Evolutionary conservation across 2,797 vertebrate species (phyloP).

Genomic region (Tadarida brasiliensis): DNA sequence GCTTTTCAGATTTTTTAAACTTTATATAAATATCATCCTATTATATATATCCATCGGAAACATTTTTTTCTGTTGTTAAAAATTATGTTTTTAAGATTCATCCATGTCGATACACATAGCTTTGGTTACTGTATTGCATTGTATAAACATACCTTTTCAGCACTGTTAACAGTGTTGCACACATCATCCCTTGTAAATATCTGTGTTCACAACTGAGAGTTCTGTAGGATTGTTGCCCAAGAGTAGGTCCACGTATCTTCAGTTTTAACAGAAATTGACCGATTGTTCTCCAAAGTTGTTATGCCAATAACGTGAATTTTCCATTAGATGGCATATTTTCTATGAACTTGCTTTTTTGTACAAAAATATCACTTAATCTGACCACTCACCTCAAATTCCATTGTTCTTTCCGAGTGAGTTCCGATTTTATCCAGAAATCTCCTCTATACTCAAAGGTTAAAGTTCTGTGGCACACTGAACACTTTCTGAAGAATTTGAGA

Average conservation of each 20-base stretch:
- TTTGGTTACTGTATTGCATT: neutral
- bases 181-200: neutral
- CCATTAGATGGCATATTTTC: neutral
- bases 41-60: neutral
- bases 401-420: neutral
- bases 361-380: neutral
- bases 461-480: neutral
- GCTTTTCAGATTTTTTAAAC: neutral
- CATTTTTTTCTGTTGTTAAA: conserved; percentile 19
- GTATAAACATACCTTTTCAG: neutral
- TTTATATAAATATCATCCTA: neutral
- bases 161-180: neutral
- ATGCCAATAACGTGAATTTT: neutral
- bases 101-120: neutral
- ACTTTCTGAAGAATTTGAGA: neutral
- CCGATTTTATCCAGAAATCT: neutral
- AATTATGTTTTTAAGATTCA: neutral
- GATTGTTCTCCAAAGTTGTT: neutral
- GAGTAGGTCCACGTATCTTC: neutral
- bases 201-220: neutral
- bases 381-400: neutral
- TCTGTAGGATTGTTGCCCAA: neutral
- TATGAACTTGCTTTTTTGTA: neutral
- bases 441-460: neutral
- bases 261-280: neutral